Evolutionary conservation across 35 echinoderm and acorn worm species (phyloP).

Genomic region (Apostichopus japonicus): DNA sequence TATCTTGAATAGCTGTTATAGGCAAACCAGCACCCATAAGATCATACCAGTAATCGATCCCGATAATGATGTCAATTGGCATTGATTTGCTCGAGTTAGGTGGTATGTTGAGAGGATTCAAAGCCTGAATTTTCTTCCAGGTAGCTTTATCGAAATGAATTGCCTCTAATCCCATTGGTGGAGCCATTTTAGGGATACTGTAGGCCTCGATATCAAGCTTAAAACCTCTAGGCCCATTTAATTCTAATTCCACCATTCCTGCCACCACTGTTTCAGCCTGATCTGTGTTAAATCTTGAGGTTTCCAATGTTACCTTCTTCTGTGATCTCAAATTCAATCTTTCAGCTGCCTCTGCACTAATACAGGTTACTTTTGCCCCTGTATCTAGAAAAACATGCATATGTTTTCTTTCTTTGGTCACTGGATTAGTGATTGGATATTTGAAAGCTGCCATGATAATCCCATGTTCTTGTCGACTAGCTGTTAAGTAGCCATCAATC

Average conservation of each 20-base stretch:
- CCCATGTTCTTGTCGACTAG: background rate
- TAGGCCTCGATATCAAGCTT: background rate
- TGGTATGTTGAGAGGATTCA: slow-evolving; percentile 9
- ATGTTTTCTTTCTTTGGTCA: background rate
- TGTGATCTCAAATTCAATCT: no score
- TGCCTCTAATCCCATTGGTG: background rate
- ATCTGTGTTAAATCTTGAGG: slow-evolving; percentile 12
- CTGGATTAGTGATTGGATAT: no score
- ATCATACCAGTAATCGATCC: background rate
- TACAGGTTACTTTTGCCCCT: slow-evolving; percentile 16
- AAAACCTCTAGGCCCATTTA: background rate
- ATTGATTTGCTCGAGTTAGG: background rate
- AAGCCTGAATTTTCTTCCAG: slow-evolving; percentile 14
- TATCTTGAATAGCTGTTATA: background rate
- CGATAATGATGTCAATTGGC: slow-evolving; percentile 18
- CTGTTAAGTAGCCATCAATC: background rate
- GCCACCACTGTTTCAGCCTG: background rate
- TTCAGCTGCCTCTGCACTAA: background rate
- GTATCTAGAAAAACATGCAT: slow-evolving; percentile 1
- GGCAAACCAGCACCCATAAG: slow-evolving; percentile 6
- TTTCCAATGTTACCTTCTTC: background rate
- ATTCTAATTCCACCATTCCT: slow-evolving; percentile 25
- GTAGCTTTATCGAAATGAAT: slow-evolving; percentile 4
- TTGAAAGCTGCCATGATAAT: background rate
- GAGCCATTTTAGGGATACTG: slow-evolving; percentile 12